Conservation (phyloP, 53 echinoderm and acorn worm genomes). For the Holothuria scabra region DNA sequence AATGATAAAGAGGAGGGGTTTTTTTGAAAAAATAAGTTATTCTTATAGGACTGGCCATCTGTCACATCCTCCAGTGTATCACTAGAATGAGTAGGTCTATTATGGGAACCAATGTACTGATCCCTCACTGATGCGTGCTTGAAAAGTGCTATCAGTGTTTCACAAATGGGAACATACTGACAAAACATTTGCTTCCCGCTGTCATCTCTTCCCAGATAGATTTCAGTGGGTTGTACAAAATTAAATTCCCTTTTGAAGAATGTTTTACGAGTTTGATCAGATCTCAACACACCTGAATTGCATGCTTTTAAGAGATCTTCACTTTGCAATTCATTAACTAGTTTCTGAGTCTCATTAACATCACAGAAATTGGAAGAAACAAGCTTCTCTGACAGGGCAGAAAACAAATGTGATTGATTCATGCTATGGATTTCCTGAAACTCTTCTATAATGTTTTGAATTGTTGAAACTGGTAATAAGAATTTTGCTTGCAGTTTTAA, state of each 20-base stretch:
- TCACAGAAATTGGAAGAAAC: neutral
- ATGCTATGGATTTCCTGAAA: slow-evolving; percentile 41
- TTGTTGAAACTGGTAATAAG: slow-evolving; percentile 44
- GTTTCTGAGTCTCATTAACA: neutral
- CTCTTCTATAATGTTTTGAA: slow-evolving; percentile 53
- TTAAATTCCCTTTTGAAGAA: slow-evolving; percentile 45
- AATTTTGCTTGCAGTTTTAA: slow-evolving; percentile 52
- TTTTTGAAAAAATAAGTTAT: no score
- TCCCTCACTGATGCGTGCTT: slow-evolving; percentile 26
- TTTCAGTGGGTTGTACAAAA: slow-evolving; percentile 39
- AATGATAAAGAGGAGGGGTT: no score
- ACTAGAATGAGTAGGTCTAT: no score
- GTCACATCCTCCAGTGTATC: no score
- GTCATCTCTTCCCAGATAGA: slow-evolving; percentile 48
- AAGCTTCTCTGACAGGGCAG: slow-evolving; percentile 19
- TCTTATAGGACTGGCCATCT: no score
- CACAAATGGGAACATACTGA: no score
- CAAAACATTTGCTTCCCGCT: slow-evolving; percentile 3
- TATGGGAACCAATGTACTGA: slow-evolving; percentile 13
- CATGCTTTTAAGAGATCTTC: slow-evolving; percentile 25
- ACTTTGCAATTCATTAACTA: neutral
- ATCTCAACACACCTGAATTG: slow-evolving; percentile 26
- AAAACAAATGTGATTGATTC: slow-evolving; percentile 35
- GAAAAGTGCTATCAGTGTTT: no score
- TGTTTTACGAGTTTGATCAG: slow-evolving; percentile 49